Evolutionary conservation across 2,888 invertebrate genomes (phyloP), one percentile per base, ranked within the genome.

Genomic region (Psylliodes chrysocephalus): DNA sequence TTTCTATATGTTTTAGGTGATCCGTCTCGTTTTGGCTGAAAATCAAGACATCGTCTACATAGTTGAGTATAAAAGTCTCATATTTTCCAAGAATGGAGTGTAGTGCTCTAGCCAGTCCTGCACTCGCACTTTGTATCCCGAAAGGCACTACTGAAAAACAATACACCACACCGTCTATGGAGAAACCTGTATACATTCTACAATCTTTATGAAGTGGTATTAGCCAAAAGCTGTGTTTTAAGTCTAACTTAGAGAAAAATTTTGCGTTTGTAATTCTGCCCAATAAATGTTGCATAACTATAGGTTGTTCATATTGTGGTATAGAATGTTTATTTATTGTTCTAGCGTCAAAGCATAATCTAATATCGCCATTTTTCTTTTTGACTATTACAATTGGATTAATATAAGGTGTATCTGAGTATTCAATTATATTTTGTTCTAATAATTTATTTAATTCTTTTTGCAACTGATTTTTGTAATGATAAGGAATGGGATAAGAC

Each of bases 111-210:
- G 22, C 46, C 12, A 66, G 53, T n/a, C n/a, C n/a, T 28, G 62
- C 49, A 4, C 73, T 71, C 0, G 75, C 71, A 28, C 74, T 75
- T 4, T 64, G 51, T 3, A 77, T 64, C 10, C 76, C 77, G 19
- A 75, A 79, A 8, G 73, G 71, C 68, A 75, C 72, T 4, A 67
- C 22, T 1, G 62, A 38, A 53, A 72, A 77, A 62, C 76, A 69
- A 18, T 68, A 77, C 14, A 54, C 22, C 12, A 54, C 40, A 1
- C 61, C 54, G 35, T 61, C 61, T 25, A 61, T 14, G n/a, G 17
- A 30, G n/a, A 78, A 75, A 1, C 74, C 78, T 1, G 76, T 78
- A 53, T 78, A 77, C 1, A 54, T 46, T 3, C 73, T 65, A 8
- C 61, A 52, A 19, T 56, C 49, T 28, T 53, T 42, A 12, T 57